These are phyloP conservation scores for Trachelus troglodyta DNA, from an alignment of 2,888 invertebrate genomes.

Conservation along the genomic window DNA sequence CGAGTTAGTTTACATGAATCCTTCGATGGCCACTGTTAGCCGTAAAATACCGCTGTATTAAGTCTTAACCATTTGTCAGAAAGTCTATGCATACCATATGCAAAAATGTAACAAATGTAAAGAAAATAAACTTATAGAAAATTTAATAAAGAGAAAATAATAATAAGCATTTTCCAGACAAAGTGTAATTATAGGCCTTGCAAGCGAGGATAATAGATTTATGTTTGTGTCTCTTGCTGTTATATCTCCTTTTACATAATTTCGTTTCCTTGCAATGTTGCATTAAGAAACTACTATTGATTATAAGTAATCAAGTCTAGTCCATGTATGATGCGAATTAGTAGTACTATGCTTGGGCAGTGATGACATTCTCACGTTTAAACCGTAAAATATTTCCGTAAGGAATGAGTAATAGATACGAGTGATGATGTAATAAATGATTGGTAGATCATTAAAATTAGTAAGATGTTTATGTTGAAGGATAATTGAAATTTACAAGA, in stretches of 20 bases:
- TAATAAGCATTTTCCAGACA: not conserved
- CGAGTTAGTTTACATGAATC: not conserved
- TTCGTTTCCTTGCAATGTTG: conserved; percentile 52
- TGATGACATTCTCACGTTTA: conserved; percentile 51
- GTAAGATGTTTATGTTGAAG: conserved; percentile 2
- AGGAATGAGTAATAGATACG: not conserved
- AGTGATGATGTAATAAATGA: not conserved
- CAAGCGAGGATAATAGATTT: conserved; percentile 36
- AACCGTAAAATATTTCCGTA: conserved; percentile 5
- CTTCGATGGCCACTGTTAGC: not conserved
- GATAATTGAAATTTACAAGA: not conserved
- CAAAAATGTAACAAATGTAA: not conserved
- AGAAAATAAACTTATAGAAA: not conserved
- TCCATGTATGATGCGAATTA: conserved; percentile 63
- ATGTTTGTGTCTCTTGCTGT: conserved; percentile 27
- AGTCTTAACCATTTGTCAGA: not conserved
- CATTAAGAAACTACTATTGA: conserved; percentile 53
- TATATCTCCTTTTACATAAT: conserved; percentile 29
- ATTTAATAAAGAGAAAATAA: not conserved
- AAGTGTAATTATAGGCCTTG: conserved; percentile 33
- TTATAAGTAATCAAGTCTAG: conserved; percentile 66
- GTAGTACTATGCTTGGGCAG: conserved; percentile 58
- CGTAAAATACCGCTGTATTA: not conserved
- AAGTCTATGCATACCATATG: not conserved
- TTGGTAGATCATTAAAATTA: not conserved